phyloP scores from a whole-genome alignment of 2,797 vertebrate genomes.

The Enteromius unitaeniatus region DNA sequence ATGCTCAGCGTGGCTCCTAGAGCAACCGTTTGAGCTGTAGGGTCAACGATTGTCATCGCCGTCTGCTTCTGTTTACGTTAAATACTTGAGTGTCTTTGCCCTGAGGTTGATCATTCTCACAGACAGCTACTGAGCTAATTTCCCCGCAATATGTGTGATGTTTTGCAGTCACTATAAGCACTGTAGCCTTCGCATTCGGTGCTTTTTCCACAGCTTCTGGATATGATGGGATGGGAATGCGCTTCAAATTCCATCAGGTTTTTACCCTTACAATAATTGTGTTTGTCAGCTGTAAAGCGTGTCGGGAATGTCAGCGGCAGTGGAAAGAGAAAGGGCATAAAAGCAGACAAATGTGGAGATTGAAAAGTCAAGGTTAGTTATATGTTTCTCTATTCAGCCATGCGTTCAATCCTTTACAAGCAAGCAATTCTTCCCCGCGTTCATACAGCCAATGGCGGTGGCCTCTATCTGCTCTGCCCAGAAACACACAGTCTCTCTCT shows the following conservation, averaged over 20 bases:
- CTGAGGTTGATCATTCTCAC: not conserved
- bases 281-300: slow-evolving; percentile 31
- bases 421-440: slow-evolving; percentile 24
- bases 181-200: not conserved
- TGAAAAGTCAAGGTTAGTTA: slow-evolving; percentile 48
- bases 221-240: slow-evolving; percentile 7
- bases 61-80: not conserved
- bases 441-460: slow-evolving; percentile 31
- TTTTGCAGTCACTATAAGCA: not conserved
- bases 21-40: not conserved
- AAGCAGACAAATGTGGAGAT: slow-evolving; percentile 38
- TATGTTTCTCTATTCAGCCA: slow-evolving; percentile 29
- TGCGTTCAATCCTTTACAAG: slow-evolving; percentile 29
- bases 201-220: slow-evolving; percentile 6
- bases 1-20: not conserved
- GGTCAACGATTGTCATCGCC: not conserved
- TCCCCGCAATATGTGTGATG: no score
- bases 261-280: slow-evolving; percentile 27
- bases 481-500: slow-evolving; percentile 22
- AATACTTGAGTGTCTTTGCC: not conserved
- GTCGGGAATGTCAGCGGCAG: not conserved
- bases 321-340: slow-evolving; percentile 4
- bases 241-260: not conserved
- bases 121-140: not conserved
- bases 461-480: slow-evolving; percentile 35